These are phyloP conservation scores for Taphrorychus bicolor DNA, from an alignment of 2,888 invertebrate genomes.

Conservation along the genomic window DNA sequence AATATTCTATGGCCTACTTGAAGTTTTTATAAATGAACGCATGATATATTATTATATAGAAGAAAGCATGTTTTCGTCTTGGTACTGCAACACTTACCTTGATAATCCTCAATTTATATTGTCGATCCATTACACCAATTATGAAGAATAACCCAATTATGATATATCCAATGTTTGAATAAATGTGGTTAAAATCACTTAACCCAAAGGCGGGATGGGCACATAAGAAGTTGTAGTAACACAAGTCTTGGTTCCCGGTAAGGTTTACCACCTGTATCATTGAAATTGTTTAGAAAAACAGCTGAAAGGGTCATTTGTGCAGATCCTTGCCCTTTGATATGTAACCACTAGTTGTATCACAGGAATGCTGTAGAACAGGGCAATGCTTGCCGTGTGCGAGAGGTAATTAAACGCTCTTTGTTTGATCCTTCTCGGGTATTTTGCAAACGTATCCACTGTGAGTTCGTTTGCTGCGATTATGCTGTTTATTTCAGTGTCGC, in stretches of 20 bases:
- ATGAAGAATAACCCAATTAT: slow-evolving; percentile 80
- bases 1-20: too few species aligned
- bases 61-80: too few species aligned
- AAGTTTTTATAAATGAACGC: too few species aligned
- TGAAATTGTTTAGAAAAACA: not conserved
- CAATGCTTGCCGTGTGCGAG: slow-evolving; percentile 79
- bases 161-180: slow-evolving; percentile 83
- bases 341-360: slow-evolving; percentile 84
- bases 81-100: too few species aligned
- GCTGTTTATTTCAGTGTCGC: slow-evolving; percentile 39
- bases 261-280: slow-evolving; percentile 71
- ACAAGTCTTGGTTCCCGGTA: slow-evolving; percentile 85
- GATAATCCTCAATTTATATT: slow-evolving; percentile 50
- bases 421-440: slow-evolving; percentile 64
- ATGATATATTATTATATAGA: too few species aligned
- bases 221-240: slow-evolving; percentile 90
- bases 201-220: slow-evolving; percentile 77
- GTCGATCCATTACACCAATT: slow-evolving; percentile 69
- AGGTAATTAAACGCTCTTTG: slow-evolving; percentile 72
- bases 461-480: slow-evolving; percentile 49
- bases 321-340: slow-evolving; percentile 74
- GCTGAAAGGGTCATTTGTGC: not conserved
- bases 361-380: slow-evolving; percentile 85
- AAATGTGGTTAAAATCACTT: slow-evolving; percentile 87
- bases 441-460: slow-evolving; percentile 69